These are phyloP conservation scores for Planococcus citri DNA, from an alignment of 1,140 invertebrate species.

Conservation along the genomic window DNA sequence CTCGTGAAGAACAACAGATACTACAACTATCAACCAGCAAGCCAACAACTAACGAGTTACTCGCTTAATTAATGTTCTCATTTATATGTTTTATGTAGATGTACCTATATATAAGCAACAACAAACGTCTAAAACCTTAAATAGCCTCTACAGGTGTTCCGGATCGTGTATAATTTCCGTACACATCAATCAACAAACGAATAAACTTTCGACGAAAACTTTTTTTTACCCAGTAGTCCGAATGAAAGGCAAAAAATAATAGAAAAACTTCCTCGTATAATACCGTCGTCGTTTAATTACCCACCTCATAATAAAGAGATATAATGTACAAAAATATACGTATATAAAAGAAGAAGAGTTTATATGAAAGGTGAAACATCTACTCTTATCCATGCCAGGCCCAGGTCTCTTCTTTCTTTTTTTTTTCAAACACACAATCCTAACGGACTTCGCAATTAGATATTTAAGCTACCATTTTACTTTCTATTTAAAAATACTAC, in stretches of 20 bases:
- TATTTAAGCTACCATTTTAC: neutral
- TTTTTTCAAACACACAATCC: neutral
- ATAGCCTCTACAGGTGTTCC: slow-evolving; percentile 4
- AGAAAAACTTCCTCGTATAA: neutral
- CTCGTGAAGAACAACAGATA: neutral
- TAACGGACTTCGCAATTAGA: neutral
- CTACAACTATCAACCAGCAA: neutral
- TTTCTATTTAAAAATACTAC: neutral
- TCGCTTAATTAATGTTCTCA: neutral
- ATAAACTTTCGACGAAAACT: neutral
- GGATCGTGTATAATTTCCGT: neutral
- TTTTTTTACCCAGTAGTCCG: no score
- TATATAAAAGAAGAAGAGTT: no score
- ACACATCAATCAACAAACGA: neutral
- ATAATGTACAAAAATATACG: neutral
- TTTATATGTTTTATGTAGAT: neutral
- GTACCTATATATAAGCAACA: neutral
- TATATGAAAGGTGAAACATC: no score
- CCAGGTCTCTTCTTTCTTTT: neutral
- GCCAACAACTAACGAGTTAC: neutral
- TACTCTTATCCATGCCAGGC: no score
- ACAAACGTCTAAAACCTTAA: neutral
- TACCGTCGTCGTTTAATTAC: neutral
- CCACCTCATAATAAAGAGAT: neutral
- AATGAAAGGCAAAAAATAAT: no score